Evolutionary conservation across 2,888 invertebrate genomes (phyloP), one percentile per base, ranked within the genome.

Genomic region (Xylophagus ater): DNA sequence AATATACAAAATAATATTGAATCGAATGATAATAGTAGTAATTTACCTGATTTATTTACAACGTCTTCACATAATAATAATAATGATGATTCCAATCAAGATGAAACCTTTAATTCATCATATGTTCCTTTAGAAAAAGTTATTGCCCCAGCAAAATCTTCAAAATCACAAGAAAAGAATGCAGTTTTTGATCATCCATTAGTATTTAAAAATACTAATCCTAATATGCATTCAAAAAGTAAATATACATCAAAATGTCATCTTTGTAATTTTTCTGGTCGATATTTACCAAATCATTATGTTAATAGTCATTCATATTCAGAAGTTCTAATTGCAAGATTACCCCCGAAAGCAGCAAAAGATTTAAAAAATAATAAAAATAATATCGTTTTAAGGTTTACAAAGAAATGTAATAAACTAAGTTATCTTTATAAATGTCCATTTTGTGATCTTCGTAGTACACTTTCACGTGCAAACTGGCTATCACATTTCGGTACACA

Each of bases 401-500:
- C 15, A 10, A 40, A 24, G 18, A 34, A 23, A 25, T 20, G 17
- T 14, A 24, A 36, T 9, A 40, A 40, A 9, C 10, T 19, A 4
- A n/a, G 34, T 1, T 43, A 34, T 5, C 54, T 47, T 40, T 46
- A 47, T 14, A 48, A 53, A 42, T 62, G 60, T 40, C 55, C 57
- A 2, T 62, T 63, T 31, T 65, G 66, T 39, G 28, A 42, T 8
- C 50, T 51, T 10, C 41, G 47, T 4, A 41, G 53, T 9, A 42
- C 51, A 3, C 49, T 51, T 1, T 12, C 46, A 0, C 43, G 43
- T 1, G 12, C 25, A 2, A 23, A 42, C 10, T 61, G 63, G 59
- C 30, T 78, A 52, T 81, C 83, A 55, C 87, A 88, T 53, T 68
- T 83, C 26, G 73, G 75, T 15, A 70, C 65, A 32, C 88, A 88